A percentile compares a stretch with the other conserved stretches of the same genome.
Evolutionary conservation across 2,113 vertebrate genomes (phyloP).

Genomic region (Laticauda colubrina): DNA sequence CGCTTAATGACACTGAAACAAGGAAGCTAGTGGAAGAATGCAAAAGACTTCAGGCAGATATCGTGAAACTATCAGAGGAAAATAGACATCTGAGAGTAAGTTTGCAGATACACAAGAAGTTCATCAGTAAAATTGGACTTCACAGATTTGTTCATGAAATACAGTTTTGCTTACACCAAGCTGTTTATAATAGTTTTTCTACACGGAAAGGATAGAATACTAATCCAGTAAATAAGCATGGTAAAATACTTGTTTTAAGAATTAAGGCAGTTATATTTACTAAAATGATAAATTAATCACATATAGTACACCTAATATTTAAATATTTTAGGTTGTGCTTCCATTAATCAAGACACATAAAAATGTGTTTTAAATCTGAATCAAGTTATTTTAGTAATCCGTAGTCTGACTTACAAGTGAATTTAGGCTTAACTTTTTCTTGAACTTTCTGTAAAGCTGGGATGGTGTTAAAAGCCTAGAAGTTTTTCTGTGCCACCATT

Average conservation of each 20-base stretch:
- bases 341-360: neutral
- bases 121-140: neutral
- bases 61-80: conserved; percentile 88
- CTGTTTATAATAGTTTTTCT: neutral
- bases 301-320: neutral
- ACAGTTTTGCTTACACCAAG: neutral
- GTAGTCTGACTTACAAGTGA: neutral
- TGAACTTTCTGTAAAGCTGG: neutral
- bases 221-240: neutral
- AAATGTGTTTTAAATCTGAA: neutral
- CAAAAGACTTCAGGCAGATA: conserved; percentile 89
- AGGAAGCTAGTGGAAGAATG: conserved; percentile 92
- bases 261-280: neutral
- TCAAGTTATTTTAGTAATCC: neutral
- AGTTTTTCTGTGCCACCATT: neutral
- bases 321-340: neutral
- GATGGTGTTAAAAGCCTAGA: neutral
- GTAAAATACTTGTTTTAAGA: neutral
- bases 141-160: neutral
- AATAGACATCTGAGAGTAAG: conserved; percentile 93
- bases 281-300: neutral
- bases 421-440: neutral
- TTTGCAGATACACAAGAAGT: conserved; percentile 12
- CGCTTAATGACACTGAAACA: conserved; percentile 84
- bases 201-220: neutral